Evolutionary conservation across 2,888 invertebrate species (phyloP), one percentile per base, ranked within the genome.

Genomic region (Ichneumon xanthorius): DNA sequence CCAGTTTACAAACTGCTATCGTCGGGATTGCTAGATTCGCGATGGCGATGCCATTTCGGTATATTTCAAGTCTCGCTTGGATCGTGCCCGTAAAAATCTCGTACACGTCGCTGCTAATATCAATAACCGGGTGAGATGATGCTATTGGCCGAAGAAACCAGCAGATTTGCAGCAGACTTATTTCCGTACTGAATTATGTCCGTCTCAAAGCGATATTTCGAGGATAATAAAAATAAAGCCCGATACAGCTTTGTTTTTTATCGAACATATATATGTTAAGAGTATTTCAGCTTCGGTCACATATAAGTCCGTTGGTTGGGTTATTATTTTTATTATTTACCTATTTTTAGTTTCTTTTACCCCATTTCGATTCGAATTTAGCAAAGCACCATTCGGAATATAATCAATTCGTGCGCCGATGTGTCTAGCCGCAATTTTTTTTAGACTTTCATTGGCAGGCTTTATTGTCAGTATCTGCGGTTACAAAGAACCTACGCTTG

Each of bases 151-250:
- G 63, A 63, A 26, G 63, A 33, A 63, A 63, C 16, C 1, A 6
- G 16, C 63, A 22, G 22, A 22, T 55, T 22, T 22, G 55, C 55
- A 9, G 22, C 63, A 26, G 14, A 63, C 16, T 63, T 30, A 63
- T 33, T 63, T 63, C 63, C 14, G 33, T 63, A 6, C 63, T 14
- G 33, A 63, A 63, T 63, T 55, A 63, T 33, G 30, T n/a, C 63
- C 63, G 33, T 16, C 30, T n/a, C 26, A 4, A 63, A 2, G 37
- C 26, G 33, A 30, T 26, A 63, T 16, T 63, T 63, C 37, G 63
- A 33, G 16, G 63, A 63, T 33, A 63, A 63, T n/a, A 30, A 63
- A 30, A 9, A 33, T 58, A 58, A 37, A n/a, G 37, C 37, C 63
- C n/a, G 30, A 63, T 4, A 63, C 37, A 26, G 22, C 26, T 26